phyloP scores from a whole-genome alignment of 2,888 invertebrate species.

The Sphinx pinastri region DNA sequence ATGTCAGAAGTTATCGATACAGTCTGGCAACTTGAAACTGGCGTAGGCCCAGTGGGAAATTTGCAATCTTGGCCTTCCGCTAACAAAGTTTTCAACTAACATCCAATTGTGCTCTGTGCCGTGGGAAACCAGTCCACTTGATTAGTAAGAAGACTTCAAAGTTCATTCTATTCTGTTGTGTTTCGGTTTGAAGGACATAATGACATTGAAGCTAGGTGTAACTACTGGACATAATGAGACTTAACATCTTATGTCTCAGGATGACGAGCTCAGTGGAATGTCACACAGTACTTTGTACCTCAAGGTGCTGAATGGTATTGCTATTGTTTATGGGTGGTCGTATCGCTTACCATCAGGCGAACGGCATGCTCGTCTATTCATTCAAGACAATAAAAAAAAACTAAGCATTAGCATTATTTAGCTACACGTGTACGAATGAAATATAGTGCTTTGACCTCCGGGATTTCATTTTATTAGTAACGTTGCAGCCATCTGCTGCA shows the following conservation, averaged over 20 bases:
- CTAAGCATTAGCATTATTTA: constrained; percentile 10
- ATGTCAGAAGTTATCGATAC: constrained; percentile 78
- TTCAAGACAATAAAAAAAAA: too few species aligned
- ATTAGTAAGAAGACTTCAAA: constrained; percentile 53
- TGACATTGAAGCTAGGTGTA: too few species aligned
- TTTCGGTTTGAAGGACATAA: too few species aligned
- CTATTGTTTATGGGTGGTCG: too few species aligned
- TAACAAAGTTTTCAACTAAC: constrained; percentile 83
- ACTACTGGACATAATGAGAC: too few species aligned
- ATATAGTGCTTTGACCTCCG: constrained; percentile 10
- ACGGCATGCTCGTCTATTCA: too few species aligned
- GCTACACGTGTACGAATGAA: neutral
- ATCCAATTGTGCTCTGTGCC: constrained; percentile 77
- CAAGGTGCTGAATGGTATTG: too few species aligned
- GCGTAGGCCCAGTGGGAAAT: constrained; percentile 78
- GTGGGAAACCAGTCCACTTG: constrained; percentile 67
- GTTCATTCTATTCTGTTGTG: neutral
- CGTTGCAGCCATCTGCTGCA: constrained; percentile 16
- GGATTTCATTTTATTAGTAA: constrained; percentile 22
- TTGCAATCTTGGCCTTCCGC: constrained; percentile 78
- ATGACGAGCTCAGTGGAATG: too few species aligned
- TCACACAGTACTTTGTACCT: too few species aligned
- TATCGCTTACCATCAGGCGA: too few species aligned
- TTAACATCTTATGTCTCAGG: too few species aligned
- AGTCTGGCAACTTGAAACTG: constrained; percentile 78